These are phyloP conservation scores for Slavum lentiscoides DNA, from an alignment of 2,888 invertebrate species.

Conservation along the genomic window DNA sequence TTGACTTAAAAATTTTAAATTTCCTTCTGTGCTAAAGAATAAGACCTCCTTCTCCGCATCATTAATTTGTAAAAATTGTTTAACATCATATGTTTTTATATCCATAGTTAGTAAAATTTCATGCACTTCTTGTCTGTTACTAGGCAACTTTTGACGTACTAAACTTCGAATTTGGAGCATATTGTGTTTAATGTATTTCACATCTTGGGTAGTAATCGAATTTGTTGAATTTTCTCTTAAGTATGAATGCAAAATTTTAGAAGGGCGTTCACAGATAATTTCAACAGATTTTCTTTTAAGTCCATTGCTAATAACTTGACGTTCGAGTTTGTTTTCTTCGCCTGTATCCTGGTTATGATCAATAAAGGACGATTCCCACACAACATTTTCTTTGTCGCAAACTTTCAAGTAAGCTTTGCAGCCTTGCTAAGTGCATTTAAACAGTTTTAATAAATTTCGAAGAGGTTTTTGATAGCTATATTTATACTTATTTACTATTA, in stretches of 20 bases:
- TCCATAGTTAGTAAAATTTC: background rate
- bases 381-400: background rate
- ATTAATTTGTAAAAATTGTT: slow-evolving; percentile 1
- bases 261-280: no score
- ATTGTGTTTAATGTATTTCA: slow-evolving; percentile 2
- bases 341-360: no score
- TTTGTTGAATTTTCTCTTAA: background rate
- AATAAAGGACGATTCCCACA: background rate
- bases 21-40: background rate
- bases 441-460: no score
- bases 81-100: background rate
- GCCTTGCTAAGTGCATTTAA: background rate
- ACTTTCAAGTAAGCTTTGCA: background rate
- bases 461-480: no score
- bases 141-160: background rate
- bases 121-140: background rate
- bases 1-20: background rate
- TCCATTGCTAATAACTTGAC: no score
- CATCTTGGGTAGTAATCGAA: background rate
- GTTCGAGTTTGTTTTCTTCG: no score
- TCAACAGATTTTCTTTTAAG: no score
- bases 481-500: no score
- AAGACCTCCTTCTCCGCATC: background rate
- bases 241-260: background rate
- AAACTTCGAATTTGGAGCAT: background rate